Evolutionary conservation across 2,797 vertebrate genomes (phyloP), one percentile per base, ranked within the genome.

Genomic region (Halcyon leucocephala): DNA sequence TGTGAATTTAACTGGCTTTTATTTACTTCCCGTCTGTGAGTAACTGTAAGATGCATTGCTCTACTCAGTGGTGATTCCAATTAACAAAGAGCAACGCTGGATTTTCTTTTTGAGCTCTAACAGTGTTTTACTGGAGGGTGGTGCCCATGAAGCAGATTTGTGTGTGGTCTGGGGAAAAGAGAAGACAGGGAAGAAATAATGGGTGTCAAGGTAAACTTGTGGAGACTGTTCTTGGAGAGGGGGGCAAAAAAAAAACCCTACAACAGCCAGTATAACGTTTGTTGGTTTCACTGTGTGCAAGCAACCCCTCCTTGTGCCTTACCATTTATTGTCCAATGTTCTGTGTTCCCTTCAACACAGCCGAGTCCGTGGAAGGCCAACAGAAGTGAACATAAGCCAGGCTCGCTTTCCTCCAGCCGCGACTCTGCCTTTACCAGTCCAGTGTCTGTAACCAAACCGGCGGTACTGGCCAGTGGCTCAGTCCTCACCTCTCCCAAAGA

Each of bases 381-480:
- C 95, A 99, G 99, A 97, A 98, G 98, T 98, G 99, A 99, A 97
- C 98, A 98, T 69, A 99, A 99, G 98, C 95, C 99, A 96, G 98
- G 99, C 97, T 99, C 99, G 28, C 98, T 99, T 98, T 99, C 99
- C 96, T 99, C 99, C 84, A 98, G 98, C 96, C 98, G 99, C 96
- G 99, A 99, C 97, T 99, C 99, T 93, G 98, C 99, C 98, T 99
- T 99, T 98, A 99, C 99, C 98, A 99, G 99, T 98, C 99, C 99
- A 46, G 97, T 99, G 94, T 99, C 99, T 98, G 98, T 99, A 98
- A 99, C 98, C 98, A 99, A 99, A 99, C 98, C 99, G 97, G 98
- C 98, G 97, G 98, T 98, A 97, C 98, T 99, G 91, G 98, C 98
- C 95, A 98, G 98, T 97, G 98, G 98, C 97, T 98, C 98, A 93